Evolutionary conservation across 2,113 vertebrate genomes (phyloP).

Genomic region (Neopipo cinnamomea): DNA sequence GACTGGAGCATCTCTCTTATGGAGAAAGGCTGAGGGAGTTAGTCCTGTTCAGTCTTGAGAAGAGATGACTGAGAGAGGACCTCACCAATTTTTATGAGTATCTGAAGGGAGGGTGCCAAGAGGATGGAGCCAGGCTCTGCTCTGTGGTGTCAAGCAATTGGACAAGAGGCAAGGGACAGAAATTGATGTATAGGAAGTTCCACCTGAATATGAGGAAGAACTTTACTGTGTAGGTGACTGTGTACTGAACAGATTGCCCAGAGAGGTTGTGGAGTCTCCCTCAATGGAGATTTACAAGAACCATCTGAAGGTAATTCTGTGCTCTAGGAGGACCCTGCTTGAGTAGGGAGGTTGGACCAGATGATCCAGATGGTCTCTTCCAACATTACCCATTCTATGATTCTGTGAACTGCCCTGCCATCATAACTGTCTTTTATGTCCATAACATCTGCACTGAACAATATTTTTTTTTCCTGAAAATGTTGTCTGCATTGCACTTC

Average conservation of each 20-base stretch:
- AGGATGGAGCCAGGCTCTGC: background rate
- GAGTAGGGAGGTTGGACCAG: background rate
- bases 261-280: background rate
- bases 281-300: background rate
- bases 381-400: background rate
- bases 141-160: background rate
- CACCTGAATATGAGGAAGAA: background rate
- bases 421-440: background rate
- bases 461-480: background rate
- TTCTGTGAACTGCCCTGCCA: background rate
- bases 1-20: background rate
- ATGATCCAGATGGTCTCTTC: background rate
- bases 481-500: background rate
- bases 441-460: background rate
- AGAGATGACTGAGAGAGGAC: background rate
- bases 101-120: background rate
- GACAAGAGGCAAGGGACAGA: background rate
- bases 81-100: background rate
- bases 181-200: background rate
- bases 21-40: no score
- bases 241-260: background rate
- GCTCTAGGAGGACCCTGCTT: background rate
- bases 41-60: background rate
- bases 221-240: background rate
- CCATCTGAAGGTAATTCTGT: background rate